Evolutionary conservation across 2,888 invertebrate genomes (phyloP).

Genomic region (Pseudeuparius sepicola): DNA sequence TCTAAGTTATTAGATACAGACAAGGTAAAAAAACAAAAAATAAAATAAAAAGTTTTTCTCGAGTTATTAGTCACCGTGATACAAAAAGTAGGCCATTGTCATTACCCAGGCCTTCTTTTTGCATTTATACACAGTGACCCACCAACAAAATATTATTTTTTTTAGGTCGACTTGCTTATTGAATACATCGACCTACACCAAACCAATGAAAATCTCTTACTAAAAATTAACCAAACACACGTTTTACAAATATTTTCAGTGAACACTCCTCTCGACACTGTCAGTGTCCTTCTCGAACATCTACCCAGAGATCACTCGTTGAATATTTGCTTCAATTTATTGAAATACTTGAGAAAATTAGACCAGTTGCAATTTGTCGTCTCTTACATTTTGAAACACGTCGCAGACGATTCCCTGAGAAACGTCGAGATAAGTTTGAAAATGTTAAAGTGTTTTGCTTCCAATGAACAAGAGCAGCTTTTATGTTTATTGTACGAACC

Average conservation of each 20-base stretch:
- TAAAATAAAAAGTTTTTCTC: no score
- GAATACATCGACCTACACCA: constrained; percentile 60
- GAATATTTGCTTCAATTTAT: constrained; percentile 52
- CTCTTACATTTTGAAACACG: constrained; percentile 45
- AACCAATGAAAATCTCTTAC: constrained; percentile 46
- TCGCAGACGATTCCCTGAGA: constrained; percentile 45
- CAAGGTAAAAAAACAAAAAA: no score
- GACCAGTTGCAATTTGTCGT: constrained; percentile 54
- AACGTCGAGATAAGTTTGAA: constrained; percentile 58
- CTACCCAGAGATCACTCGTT: constrained; percentile 50
- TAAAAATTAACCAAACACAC: constrained; percentile 42
- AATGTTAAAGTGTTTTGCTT: constrained; percentile 53
- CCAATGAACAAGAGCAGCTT: constrained; percentile 43
- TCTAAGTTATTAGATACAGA: constrained; percentile 26
- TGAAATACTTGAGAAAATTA: constrained; percentile 52
- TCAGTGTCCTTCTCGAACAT: constrained; percentile 47
- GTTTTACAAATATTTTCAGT: constrained; percentile 48
- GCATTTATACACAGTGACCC: constrained; percentile 12
- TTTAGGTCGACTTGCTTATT: constrained; percentile 53
- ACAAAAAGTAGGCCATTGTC: no score
- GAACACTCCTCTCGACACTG: constrained; percentile 38
- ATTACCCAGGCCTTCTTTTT: no score
- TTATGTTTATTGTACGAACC: constrained; percentile 60
- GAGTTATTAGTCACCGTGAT: no score
- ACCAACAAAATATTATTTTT: constrained; percentile 28